Conservation (phyloP, 2,888 invertebrate species). For the Fabriciana adippe region DNA sequence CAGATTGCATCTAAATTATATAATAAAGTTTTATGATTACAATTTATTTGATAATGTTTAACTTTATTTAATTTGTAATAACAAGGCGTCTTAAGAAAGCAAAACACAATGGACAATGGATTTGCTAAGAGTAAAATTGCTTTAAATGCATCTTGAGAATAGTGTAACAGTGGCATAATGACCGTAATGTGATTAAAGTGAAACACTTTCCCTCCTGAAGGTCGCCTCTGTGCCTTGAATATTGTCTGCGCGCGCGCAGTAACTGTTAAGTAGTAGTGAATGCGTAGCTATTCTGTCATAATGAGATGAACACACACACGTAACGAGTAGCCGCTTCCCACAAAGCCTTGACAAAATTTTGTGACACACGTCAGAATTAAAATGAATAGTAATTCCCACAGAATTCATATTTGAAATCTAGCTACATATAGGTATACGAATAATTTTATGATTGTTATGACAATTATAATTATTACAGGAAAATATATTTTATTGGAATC, state of each 20-base stretch:
- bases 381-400: constrained; percentile 14
- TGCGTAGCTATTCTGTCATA: constrained; percentile 43
- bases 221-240: constrained; percentile 64
- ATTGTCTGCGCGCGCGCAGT: constrained; percentile 51
- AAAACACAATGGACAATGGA: constrained; percentile 36
- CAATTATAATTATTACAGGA: no score
- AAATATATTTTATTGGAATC: no score
- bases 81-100: constrained; percentile 31
- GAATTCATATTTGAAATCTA: constrained; percentile 25
- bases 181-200: constrained; percentile 61
- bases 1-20: constrained; percentile 6
- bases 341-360: constrained; percentile 25
- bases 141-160: constrained; percentile 38
- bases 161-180: constrained; percentile 38
- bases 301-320: constrained; percentile 42
- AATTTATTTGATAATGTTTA: constrained; percentile 25
- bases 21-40: constrained; percentile 15
- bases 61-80: constrained; percentile 29
- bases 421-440: background rate
- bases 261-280: constrained; percentile 47
- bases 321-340: constrained; percentile 11
- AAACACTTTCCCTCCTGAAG: constrained; percentile 73
- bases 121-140: constrained; percentile 32
- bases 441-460: background rate
- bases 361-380: constrained; percentile 8